Conservation (phyloP, 2,888 invertebrate genomes). For the Tribolium freemani region DNA sequence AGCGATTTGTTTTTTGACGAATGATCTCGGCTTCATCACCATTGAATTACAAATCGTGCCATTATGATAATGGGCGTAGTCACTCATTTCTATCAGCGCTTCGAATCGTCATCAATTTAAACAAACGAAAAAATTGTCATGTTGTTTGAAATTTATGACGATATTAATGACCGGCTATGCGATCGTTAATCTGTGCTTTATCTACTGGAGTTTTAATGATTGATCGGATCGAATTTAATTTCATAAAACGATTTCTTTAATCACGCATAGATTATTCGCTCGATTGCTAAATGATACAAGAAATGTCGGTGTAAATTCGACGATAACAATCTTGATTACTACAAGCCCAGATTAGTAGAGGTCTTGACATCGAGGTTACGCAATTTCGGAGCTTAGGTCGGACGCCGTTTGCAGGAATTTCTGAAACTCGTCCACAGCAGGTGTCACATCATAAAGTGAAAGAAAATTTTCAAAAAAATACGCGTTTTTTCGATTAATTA, state of each 20-base stretch:
- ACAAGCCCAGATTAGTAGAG: background rate
- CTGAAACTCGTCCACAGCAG: background rate
- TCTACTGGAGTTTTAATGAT: constrained; percentile 4
- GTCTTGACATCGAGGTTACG: background rate
- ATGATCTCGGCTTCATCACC: background rate
- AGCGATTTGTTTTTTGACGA: background rate
- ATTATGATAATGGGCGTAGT: constrained; percentile 1
- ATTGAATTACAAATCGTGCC: background rate
- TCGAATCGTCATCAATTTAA: constrained; percentile 10
- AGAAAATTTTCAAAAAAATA: background rate
- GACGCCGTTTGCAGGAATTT: background rate
- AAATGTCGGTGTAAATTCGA: constrained; percentile 13
- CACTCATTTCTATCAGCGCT: background rate
- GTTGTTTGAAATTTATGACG: constrained; percentile 22
- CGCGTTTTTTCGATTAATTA: constrained; percentile 23
- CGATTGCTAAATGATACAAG: constrained; percentile 27
- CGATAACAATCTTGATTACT: constrained; percentile 13
- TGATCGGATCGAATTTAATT: constrained; percentile 28
- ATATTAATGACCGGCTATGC: constrained; percentile 16
- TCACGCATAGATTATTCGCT: constrained; percentile 12
- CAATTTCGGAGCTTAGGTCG: background rate
- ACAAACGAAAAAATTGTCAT: constrained; percentile 26
- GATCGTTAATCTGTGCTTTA: constrained; percentile 21
- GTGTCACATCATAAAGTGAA: background rate
- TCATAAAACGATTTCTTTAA: constrained; percentile 6